These are phyloP conservation scores for Eonycteris spelaea DNA, from an alignment of 2,113 vertebrate genomes.

Conservation along the genomic window DNA sequence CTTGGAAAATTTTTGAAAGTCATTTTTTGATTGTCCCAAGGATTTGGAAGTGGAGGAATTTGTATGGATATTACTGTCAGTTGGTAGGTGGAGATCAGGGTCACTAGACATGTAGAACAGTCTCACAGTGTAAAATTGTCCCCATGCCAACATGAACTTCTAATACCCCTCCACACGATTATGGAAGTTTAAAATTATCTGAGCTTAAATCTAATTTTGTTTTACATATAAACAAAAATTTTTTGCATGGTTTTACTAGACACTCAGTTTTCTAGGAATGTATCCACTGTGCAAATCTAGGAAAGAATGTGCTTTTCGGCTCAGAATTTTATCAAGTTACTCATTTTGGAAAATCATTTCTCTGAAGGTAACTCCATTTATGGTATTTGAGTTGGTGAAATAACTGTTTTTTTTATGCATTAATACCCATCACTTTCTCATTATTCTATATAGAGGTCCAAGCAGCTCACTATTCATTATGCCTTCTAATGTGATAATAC, in stretches of 20 bases:
- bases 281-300: background rate
- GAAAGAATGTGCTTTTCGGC: background rate
- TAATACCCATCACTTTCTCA: background rate
- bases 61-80: background rate
- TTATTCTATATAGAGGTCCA: background rate
- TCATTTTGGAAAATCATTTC: background rate
- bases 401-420: background rate
- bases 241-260: background rate
- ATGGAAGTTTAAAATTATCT: background rate
- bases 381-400: background rate
- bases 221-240: background rate
- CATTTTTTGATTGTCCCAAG: background rate
- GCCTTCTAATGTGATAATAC: background rate
- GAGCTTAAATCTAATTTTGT: background rate
- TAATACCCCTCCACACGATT: background rate
- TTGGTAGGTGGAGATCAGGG: background rate
- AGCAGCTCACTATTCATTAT: background rate
- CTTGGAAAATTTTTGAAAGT: background rate
- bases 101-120: background rate
- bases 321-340: background rate
- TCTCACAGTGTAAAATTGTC: background rate
- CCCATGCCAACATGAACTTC: background rate
- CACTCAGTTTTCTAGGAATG: background rate
- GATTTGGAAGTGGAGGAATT: background rate
- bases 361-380: background rate